Conservation (phyloP, 2,888 invertebrate genomes). For the Platycnemis pennipes region DNA sequence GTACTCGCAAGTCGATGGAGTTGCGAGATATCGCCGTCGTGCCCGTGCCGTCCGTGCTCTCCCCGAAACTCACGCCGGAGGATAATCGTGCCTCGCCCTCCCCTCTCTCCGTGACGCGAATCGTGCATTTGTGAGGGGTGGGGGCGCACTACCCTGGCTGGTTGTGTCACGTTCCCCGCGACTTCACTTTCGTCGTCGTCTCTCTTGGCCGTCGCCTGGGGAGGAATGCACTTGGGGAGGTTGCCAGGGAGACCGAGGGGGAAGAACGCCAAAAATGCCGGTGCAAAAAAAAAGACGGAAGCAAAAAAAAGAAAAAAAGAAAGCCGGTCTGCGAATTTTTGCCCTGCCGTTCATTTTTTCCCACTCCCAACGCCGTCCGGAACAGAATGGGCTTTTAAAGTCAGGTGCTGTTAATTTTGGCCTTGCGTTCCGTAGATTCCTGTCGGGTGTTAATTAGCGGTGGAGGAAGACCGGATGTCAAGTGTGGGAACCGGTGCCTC, state of each 20-base stretch:
- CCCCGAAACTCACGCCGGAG: too few relatives aligned
- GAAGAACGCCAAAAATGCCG: conserved; percentile 42
- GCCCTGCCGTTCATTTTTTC: not conserved
- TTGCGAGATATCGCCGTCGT: too few relatives aligned
- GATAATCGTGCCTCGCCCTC: not conserved
- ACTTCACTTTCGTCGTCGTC: conserved; percentile 4
- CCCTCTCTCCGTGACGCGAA: not conserved
- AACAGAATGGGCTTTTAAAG: conserved; percentile 51
- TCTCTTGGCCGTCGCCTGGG: not conserved
- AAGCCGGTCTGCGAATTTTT: conserved; percentile 47
- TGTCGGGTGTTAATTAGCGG: conserved; percentile 26
- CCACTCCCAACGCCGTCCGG: too few relatives aligned
- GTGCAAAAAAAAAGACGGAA: too few relatives aligned
- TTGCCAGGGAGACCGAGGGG: conserved; percentile 35
- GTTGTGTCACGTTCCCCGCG: too few relatives aligned
- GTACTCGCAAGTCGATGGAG: too few relatives aligned
- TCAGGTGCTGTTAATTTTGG: conserved; percentile 47
- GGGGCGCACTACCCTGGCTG: too few relatives aligned
- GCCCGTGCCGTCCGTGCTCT: too few relatives aligned
- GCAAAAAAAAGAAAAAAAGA: not conserved
- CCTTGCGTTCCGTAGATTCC: conserved; percentile 29
- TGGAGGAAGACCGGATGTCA: not conserved
- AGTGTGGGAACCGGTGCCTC: too few relatives aligned
- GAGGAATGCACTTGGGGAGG: conserved; percentile 43
- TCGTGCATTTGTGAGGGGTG: too few relatives aligned